A percentile compares a stretch with the other conserved stretches of the same genome.
phyloP scores from a whole-genome alignment of 2,797 vertebrate species.

The Prionace glauca region DNA sequence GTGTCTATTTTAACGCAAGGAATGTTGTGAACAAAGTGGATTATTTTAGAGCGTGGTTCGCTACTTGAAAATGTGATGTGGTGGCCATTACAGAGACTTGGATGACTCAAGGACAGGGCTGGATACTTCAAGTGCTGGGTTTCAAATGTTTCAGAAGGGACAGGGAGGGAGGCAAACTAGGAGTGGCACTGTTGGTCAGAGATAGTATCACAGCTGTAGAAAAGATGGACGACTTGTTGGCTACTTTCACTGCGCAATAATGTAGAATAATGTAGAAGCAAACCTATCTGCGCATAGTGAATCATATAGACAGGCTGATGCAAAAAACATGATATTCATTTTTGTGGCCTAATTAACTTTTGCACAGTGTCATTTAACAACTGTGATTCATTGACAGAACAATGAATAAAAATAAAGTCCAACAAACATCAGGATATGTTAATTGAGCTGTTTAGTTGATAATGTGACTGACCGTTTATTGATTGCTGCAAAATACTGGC shows the following conservation, averaged over 20 bases:
- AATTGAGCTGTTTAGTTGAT: slow-evolving; percentile 85
- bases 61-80: too few species aligned
- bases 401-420: slow-evolving; percentile 72
- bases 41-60: too few species aligned
- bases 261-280: neutral
- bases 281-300: neutral
- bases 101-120: too few species aligned
- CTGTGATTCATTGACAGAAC: slow-evolving; percentile 67
- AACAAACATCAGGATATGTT: slow-evolving; percentile 67
- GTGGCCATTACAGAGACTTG: too few species aligned
- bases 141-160: too few species aligned
- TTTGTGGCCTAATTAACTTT: slow-evolving; percentile 38
- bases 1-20: too few species aligned
- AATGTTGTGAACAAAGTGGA: too few species aligned
- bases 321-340: slow-evolving; percentile 37
- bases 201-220: too few species aligned
- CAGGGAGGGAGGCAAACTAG: too few species aligned
- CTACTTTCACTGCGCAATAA: neutral
- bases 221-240: neutral
- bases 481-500: slow-evolving; percentile 69
- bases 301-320: slow-evolving; percentile 21
- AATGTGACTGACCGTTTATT: slow-evolving; percentile 76
- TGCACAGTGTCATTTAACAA: slow-evolving; percentile 47
- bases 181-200: too few species aligned
- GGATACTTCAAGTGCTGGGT: too few species aligned